These are phyloP conservation scores for Phaenicophaeus curvirostris DNA, from an alignment of 2,797 vertebrate species.

Conservation along the genomic window DNA sequence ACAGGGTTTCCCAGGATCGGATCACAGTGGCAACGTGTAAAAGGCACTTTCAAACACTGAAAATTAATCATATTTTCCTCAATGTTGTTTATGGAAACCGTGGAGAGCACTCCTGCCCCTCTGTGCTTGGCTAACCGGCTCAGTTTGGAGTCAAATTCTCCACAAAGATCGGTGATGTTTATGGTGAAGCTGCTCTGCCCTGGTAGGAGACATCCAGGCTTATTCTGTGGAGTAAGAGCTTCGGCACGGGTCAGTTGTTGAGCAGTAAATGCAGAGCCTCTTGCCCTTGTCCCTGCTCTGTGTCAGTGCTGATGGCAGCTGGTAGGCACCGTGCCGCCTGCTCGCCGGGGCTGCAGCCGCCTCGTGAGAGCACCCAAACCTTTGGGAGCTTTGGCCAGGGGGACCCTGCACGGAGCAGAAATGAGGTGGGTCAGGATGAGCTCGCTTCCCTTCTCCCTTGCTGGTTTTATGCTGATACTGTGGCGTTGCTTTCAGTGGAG, in stretches of 20 bases:
- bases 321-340: neutral
- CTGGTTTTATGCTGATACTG: neutral
- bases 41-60: slow-evolving; percentile 7
- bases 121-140: neutral
- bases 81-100: neutral
- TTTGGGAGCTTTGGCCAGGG: neutral
- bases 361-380: neutral
- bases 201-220: neutral
- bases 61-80: slow-evolving; percentile 52
- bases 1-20: slow-evolving; percentile 45
- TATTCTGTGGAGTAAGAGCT: neutral
- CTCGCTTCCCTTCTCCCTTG: neutral
- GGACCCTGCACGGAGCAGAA: neutral
- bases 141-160: neutral
- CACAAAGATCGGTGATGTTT: accelerated
- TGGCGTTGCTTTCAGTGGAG: accelerated
- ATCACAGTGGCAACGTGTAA: slow-evolving; percentile 9
- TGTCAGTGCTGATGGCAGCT: neutral
- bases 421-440: neutral
- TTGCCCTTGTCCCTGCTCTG: neutral
- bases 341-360: neutral
- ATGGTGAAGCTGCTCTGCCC: neutral
- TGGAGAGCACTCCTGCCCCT: neutral
- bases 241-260: neutral
- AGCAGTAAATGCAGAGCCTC: neutral